Base-by-base conservation (phyloP, 2,113 vertebrate species). In the Phainopepla nitens region DNA sequence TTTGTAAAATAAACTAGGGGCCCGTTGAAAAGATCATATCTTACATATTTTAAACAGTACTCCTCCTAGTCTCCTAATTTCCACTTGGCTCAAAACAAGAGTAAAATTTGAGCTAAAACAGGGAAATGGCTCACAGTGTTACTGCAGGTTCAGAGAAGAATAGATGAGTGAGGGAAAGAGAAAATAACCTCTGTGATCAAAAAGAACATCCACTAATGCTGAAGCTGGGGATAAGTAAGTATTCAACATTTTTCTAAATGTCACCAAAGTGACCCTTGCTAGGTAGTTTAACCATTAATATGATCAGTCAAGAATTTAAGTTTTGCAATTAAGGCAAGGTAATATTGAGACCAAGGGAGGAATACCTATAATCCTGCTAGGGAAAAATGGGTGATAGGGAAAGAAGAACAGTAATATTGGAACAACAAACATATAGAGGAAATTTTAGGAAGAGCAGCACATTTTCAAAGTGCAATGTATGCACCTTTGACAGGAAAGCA, bases 31-130 rank as follows among this genome's bases (percentile, higher is more conserved):
- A 78, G 76, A 86, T 89, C 22, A 12, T 20, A 73, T 70, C 66
- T 87, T 93, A 79, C 36, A 58, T 77, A 58, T 78, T 91, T 96
- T 80, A 94, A 95, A 94, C 75, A 88, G 82, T 87, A 80, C 45
- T 84, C 41, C 31, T 71, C 31, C 78, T 79, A 60, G 47, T 89
- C 36, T 65, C 10, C 57, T 89, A 15, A 90, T 82, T 96, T 82
- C 31, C 42, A 70, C 41, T 85, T 62, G 72, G 23, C 27, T 86
- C 41, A 85, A 87, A 87, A 90, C 33, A 77, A 87, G 84, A 23
- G 27, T 47, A 70, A 45, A 83, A 90, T 71, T 2, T 69, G n/a
- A 84, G 36, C 68, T 82, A 66, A 68, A 84, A 22, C 31, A 78
- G 54, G 57, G 50, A 71, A 85, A 78, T 29, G 39, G 72, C n/a